Conservation (phyloP, 2,888 invertebrate species). For the Ophion costatus region DNA sequence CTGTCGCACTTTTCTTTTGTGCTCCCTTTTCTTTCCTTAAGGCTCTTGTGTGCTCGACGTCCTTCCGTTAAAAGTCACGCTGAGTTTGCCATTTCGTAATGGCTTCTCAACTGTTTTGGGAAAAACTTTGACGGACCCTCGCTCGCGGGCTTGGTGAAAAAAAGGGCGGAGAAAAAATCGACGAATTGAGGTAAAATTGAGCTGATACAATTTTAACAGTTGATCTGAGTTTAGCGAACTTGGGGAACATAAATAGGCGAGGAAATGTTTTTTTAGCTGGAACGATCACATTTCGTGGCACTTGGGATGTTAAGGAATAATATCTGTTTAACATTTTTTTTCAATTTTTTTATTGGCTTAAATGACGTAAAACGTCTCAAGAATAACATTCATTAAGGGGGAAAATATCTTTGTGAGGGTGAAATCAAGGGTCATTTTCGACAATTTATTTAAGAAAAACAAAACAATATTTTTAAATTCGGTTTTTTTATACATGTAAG, state of each 20-base stretch:
- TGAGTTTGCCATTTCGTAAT: conserved; percentile 14
- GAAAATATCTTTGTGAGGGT: no score
- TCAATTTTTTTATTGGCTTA: no score
- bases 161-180: background rate
- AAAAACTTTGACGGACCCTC: conserved; percentile 13
- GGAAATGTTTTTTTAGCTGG: background rate
- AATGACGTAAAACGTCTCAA: no score
- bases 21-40: background rate
- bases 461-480: no score
- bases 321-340: no score
- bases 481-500: no score
- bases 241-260: background rate
- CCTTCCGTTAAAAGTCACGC: conserved; percentile 48
- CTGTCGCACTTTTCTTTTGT: conserved; percentile 19
- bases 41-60: background rate
- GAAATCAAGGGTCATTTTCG: no score
- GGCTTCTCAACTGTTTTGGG: conserved; percentile 12
- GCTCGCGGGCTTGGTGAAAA: background rate
- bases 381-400: no score
- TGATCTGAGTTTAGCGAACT: background rate
- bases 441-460: no score
- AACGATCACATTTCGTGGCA: background rate
- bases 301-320: no score
- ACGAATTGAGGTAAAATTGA: background rate
- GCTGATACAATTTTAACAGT: background rate